These are phyloP conservation scores for Salvator merianae DNA, from an alignment of 2,113 vertebrate species.

Conservation along the genomic window DNA sequence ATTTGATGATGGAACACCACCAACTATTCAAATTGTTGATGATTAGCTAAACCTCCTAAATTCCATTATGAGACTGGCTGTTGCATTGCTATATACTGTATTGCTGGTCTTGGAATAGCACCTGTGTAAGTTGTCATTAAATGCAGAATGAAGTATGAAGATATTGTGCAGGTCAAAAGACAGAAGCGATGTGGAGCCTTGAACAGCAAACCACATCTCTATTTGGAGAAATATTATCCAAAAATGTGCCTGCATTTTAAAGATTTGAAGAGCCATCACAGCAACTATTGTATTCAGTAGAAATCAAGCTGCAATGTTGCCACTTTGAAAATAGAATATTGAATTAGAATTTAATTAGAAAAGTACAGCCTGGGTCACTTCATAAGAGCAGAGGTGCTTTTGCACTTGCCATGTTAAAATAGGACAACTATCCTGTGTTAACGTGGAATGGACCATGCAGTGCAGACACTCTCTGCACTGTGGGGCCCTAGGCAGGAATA, in stretches of 20 bases:
- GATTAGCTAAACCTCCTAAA: constrained; percentile 98
- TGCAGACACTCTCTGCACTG: no score
- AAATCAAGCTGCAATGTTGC: constrained; percentile 69
- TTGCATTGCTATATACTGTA: constrained; percentile 97
- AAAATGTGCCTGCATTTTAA: constrained; percentile 99
- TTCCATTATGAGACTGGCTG: constrained; percentile 98
- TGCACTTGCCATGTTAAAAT: no score
- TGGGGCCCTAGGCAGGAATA: no score
- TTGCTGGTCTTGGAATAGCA: constrained; percentile 98
- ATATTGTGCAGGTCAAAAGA: constrained; percentile 98
- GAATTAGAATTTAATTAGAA: constrained; percentile 60
- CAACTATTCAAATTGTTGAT: constrained; percentile 97
- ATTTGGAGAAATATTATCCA: constrained; percentile 99
- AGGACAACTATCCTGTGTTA: no score
- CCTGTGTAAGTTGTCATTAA: constrained; percentile 98
- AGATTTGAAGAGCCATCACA: constrained; percentile 96
- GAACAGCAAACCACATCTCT: constrained; percentile 98
- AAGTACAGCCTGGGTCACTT: background rate
- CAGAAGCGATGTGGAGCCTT: constrained; percentile 99
- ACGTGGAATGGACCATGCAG: no score
- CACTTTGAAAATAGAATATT: constrained; percentile 68
- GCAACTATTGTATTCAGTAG: constrained; percentile 98
- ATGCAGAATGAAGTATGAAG: constrained; percentile 99
- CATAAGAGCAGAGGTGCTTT: no score
- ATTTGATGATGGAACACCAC: constrained; percentile 97